Evolutionary conservation across 2,888 invertebrate species (phyloP).

Genomic region (Amphiduros pacificus): DNA sequence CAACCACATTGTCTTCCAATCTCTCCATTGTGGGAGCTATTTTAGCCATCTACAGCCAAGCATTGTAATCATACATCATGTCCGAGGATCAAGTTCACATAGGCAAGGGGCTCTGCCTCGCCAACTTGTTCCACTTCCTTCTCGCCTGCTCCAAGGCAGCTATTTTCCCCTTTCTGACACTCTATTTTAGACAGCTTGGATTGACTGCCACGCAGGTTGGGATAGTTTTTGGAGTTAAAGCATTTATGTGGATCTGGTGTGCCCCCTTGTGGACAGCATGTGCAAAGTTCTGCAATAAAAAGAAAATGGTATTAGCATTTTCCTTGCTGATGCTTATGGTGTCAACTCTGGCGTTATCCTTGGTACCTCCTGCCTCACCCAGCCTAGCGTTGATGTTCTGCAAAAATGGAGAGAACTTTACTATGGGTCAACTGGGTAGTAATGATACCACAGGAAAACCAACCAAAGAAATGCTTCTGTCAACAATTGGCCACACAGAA

Average conservation of each 20-base stretch:
- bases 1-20: no score
- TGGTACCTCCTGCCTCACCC: slow-evolving; percentile 23
- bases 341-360: slow-evolving; percentile 42
- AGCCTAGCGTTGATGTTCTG: slow-evolving; percentile 11
- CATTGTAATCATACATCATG: no score
- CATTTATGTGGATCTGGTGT: slow-evolving; percentile 43
- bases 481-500: no score
- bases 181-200: slow-evolving; percentile 48
- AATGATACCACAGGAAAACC: neutral
- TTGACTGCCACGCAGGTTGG: slow-evolving; percentile 48
- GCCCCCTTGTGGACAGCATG: slow-evolving; percentile 50
- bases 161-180: slow-evolving; percentile 49
- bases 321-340: slow-evolving; percentile 47
- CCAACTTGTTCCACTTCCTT: slow-evolving; percentile 23
- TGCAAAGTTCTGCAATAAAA: slow-evolving; percentile 44
- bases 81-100: neutral
- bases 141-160: slow-evolving; percentile 40
- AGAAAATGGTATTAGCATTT: slow-evolving; percentile 43
- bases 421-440: neutral
- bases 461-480: no score
- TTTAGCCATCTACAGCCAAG: no score
- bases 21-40: no score
- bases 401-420: neutral
- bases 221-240: slow-evolving; percentile 44
- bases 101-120: slow-evolving; percentile 14